A percentile compares a stretch with the other conserved stretches of the same genome.
These are phyloP conservation scores for Salpingus planirostris DNA, from an alignment of 2,888 invertebrate genomes.

Conservation along the genomic window DNA sequence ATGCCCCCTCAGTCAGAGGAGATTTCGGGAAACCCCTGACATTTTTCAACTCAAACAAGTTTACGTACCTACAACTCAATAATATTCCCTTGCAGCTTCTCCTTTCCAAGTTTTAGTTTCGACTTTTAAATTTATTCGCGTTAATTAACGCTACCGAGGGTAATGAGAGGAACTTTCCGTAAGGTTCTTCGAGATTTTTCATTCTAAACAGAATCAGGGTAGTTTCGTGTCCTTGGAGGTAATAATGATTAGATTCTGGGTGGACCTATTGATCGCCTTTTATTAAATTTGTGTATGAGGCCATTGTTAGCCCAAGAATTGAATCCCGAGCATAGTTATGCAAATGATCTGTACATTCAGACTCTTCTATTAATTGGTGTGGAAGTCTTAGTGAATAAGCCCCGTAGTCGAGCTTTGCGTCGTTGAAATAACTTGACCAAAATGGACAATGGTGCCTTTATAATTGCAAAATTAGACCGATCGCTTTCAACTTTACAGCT, in stretches of 20 bases:
- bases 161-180: too few species aligned
- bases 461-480: slow-evolving; percentile 9
- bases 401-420: slow-evolving; percentile 23
- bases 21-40: slow-evolving; percentile 8
- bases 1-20: slow-evolving; percentile 10
- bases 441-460: slow-evolving; percentile 27
- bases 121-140: slow-evolving; percentile 16
- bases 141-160: slow-evolving; percentile 15
- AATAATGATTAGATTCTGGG: slow-evolving; percentile 7
- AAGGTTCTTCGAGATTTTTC: too few species aligned
- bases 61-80: slow-evolving; percentile 16
- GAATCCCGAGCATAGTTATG: slow-evolving; percentile 27
- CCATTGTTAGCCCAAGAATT: slow-evolving; percentile 25
- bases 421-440: slow-evolving; percentile 28
- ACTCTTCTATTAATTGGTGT: slow-evolving; percentile 29
- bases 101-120: slow-evolving; percentile 16
- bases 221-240: slow-evolving; percentile 6
- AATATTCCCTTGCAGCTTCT: slow-evolving; percentile 16
- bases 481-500: not conserved
- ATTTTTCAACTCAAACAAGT: slow-evolving; percentile 14
- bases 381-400: slow-evolving; percentile 27
- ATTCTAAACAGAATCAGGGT: too few species aligned
- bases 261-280: slow-evolving; percentile 18
- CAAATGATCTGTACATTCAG: slow-evolving; percentile 24
- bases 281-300: slow-evolving; percentile 21